Conservation (phyloP, 2,113 vertebrate species). For the Falcunculus frontatus region DNA sequence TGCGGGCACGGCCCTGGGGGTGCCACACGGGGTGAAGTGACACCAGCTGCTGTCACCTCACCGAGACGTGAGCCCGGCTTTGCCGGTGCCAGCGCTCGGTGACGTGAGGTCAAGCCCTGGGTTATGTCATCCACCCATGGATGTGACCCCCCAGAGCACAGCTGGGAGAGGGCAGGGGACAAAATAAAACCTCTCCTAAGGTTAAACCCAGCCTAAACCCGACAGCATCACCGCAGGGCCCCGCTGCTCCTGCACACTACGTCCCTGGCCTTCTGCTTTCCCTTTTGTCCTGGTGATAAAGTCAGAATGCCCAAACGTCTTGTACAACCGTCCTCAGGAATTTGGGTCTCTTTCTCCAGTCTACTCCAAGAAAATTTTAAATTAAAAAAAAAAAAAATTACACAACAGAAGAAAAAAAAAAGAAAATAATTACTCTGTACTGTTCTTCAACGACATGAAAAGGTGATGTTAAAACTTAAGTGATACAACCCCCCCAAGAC, state of each 20-base stretch:
- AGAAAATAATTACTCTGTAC: background rate
- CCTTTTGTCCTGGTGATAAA: background rate
- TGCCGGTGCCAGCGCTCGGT: background rate
- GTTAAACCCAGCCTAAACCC: background rate
- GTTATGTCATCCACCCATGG: background rate
- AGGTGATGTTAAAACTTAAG: background rate
- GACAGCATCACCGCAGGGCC: background rate
- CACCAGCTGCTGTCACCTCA: background rate
- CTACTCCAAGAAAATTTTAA: background rate
- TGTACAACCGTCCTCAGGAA: background rate
- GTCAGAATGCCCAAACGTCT: background rate
- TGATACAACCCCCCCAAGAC: background rate
- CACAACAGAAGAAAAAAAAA: background rate
- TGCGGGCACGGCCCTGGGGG: background rate
- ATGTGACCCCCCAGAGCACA: background rate
- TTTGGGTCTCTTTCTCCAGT: background rate
- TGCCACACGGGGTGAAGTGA: background rate
- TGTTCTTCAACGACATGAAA: background rate
- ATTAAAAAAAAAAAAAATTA: background rate
- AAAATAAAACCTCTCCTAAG: background rate
- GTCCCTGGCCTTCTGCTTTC: background rate
- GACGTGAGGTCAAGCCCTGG: background rate
- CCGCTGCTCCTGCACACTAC: fast-evolving
- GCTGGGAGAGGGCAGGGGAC: background rate
- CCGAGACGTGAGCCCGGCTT: fast-evolving